Evolutionary conservation across 1,140 invertebrate species (phyloP).

Genomic region (Laupala kohalensis): DNA sequence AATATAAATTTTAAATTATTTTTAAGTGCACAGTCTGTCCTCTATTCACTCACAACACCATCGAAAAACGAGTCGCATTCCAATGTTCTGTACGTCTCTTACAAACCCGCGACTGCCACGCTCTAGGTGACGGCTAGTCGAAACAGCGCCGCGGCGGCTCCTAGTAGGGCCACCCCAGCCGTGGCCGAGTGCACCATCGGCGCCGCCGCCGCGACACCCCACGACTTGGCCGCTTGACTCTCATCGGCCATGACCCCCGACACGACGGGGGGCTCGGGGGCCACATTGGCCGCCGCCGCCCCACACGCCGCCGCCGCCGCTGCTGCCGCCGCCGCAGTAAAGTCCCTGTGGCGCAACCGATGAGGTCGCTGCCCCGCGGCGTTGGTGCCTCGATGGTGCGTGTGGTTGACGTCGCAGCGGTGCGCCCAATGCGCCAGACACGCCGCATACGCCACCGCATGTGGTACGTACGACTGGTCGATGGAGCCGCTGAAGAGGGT

Average conservation of each 20-base stretch:
- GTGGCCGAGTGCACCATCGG: too few species aligned
- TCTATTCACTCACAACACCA: too few species aligned
- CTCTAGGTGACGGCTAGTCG: not conserved
- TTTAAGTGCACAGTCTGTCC: too few species aligned
- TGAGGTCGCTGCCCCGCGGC: not conserved
- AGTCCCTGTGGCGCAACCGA: not conserved
- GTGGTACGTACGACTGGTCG: constrained; percentile 64
- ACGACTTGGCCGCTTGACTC: not conserved
- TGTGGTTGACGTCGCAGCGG: constrained; percentile 31
- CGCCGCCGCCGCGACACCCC: too few species aligned
- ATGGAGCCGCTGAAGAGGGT: constrained; percentile 44
- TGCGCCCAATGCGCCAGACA: constrained; percentile 49
- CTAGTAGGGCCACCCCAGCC: not conserved
- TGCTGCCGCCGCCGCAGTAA: not conserved
- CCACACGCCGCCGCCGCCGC: not conserved
- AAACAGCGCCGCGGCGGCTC: not conserved
- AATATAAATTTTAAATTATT: too few species aligned
- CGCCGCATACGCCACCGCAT: constrained; percentile 57
- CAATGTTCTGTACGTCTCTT: too few species aligned
- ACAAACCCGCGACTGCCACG: not conserved
- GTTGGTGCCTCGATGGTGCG: not conserved
- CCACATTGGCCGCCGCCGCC: not conserved
- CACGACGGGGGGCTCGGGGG: too few species aligned
- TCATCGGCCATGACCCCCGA: not conserved
- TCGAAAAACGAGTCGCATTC: too few species aligned